phyloP scores from a whole-genome alignment of 2,113 vertebrate genomes.

The Agapornis roseicollis region DNA sequence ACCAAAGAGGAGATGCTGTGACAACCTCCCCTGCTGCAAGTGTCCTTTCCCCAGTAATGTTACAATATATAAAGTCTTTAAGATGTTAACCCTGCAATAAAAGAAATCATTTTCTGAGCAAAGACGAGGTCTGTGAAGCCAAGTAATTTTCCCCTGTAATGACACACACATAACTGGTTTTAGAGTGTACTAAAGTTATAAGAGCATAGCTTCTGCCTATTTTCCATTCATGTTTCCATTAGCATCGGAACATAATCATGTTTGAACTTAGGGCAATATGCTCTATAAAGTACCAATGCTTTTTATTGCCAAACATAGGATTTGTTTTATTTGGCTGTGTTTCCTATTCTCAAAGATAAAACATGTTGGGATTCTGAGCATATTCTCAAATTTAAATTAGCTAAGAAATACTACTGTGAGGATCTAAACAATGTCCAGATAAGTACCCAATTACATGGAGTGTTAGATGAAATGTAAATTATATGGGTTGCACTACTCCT shows the following conservation, averaged over 20 bases:
- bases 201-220: background rate
- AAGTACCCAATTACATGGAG: background rate
- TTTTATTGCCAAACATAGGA: background rate
- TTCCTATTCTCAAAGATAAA: background rate
- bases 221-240: background rate
- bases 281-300: background rate
- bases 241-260: background rate
- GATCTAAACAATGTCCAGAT: background rate
- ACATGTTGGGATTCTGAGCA: background rate
- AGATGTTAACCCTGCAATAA: background rate
- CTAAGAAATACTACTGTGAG: background rate
- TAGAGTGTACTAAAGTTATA: background rate
- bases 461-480: background rate
- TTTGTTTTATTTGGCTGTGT: background rate
- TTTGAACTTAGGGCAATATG: background rate
- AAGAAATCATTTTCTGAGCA: background rate
- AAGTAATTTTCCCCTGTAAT: background rate
- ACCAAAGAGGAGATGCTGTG: background rate
- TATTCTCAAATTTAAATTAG: background rate
- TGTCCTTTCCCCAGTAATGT: background rate
- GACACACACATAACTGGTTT: background rate
- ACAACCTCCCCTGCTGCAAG: background rate
- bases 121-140: background rate
- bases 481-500: background rate
- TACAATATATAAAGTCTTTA: background rate